Evolutionary conservation across 1,140 invertebrate genomes (phyloP), one percentile per base, ranked within the genome.

Genomic region (Daktulosphaira vitifoliae): DNA sequence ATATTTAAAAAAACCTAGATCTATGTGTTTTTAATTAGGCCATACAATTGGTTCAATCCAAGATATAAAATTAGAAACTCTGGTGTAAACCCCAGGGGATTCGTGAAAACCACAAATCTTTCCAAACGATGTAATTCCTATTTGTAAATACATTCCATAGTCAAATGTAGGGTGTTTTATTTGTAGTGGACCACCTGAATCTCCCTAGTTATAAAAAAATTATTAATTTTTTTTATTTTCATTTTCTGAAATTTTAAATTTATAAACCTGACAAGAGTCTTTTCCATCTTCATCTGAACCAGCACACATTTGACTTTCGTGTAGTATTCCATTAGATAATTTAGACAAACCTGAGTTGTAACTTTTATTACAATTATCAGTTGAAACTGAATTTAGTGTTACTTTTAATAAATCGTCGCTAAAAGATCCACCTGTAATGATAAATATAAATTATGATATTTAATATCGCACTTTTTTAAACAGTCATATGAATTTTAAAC

Each of bases 201-300:
- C 83, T 33, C 83, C 83, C 82, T 72, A 70, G 29, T 23, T 39
- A 52, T 5, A 22, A 15, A 66, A 51, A 51, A 37, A 11, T 33
- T 33, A 33, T 33, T 33, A n/a, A 33, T 33, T 11, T 33, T 5
- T 33, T 33, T 33, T 33, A 33, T 33, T 33, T 33, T 33, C 29
- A 33, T 38, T 46, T 65, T 69, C 54, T 69, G n/a, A n/a, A n/a
- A n/a, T 11, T 65, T 66, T n/a, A n/a, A n/a, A n/a, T n/a, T n/a
- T n/a, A n/a, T n/a, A n/a, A 70, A 83, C 85, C 78, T 87, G 84
- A 70, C 88, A 90, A 0, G 87, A 87, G 69, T 90, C 88, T 68
- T 82, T 84, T 3, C 86, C 86, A 0, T 86, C 86, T 37, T 79
- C 25, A 11, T 68, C 49, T 46, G 68, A 74, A 37, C 87, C 87